Conservation (phyloP, 2,113 vertebrate species). For the Procavia capensis region DNA sequence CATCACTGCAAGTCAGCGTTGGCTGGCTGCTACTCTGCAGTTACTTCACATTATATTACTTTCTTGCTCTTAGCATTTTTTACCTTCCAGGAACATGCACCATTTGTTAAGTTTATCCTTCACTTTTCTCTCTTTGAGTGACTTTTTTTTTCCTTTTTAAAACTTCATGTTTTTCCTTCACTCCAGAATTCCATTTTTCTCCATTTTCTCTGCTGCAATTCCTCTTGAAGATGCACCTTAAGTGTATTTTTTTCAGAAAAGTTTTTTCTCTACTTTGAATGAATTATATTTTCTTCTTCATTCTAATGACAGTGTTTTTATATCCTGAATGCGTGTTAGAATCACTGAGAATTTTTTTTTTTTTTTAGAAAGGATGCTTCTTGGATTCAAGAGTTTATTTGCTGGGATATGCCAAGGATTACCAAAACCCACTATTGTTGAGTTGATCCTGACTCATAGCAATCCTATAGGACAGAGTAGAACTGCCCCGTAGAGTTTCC, state of each 20-base stretch:
- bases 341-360: neutral
- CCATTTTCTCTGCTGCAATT: constrained; percentile 29
- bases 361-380: too few species aligned
- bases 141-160: neutral
- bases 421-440: too few species aligned
- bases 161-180: neutral
- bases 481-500: too few species aligned
- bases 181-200: neutral
- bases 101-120: neutral
- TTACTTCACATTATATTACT: neutral
- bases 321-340: neutral
- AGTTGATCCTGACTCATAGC: too few species aligned
- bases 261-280: neutral
- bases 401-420: neutral
- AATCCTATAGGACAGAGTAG: too few species aligned
- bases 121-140: neutral
- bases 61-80: neutral
- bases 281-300: neutral
- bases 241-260: too few species aligned
- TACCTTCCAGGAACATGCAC: neutral
- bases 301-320: neutral
- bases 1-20: too few species aligned
- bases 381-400: neutral
- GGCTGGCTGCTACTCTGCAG: too few species aligned
- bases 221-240: neutral